Conservation (phyloP, 2,113 vertebrate genomes). For the Malurus cyaneus region DNA sequence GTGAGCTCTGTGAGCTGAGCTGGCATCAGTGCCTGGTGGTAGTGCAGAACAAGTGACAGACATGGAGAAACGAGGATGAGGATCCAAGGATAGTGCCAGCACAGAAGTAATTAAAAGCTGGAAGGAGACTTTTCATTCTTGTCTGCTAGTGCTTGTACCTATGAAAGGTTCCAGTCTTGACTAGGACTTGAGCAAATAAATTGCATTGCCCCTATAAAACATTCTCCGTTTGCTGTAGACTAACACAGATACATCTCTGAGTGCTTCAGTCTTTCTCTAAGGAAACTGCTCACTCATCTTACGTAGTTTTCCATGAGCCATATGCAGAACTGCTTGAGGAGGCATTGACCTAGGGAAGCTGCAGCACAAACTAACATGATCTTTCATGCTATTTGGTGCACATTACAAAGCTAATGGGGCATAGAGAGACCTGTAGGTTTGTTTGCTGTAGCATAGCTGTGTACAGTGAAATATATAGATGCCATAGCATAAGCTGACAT, state of each 20-base stretch:
- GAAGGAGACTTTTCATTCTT: not conserved
- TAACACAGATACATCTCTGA: not conserved
- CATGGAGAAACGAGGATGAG: not conserved
- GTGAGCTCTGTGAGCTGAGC: not conserved
- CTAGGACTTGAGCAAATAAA: not conserved
- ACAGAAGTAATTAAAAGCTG: not conserved
- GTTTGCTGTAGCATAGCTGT: not conserved
- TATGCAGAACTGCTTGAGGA: not conserved
- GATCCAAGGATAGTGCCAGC: not conserved
- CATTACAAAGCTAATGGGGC: not conserved
- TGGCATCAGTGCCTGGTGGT: not conserved
- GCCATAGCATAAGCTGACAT: not conserved
- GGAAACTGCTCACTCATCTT: not conserved
- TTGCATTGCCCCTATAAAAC: not conserved
- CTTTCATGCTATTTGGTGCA: not conserved
- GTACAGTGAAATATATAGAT: not conserved
- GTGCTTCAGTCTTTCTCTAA: not conserved
- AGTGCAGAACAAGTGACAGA: not conserved
- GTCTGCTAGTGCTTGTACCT: not conserved
- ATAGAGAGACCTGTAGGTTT: not conserved
- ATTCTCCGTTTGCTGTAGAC: not conserved
- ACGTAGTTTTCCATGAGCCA: not conserved
- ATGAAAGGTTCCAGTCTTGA: not conserved
- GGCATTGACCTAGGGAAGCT: not conserved
- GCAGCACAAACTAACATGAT: fast-evolving